Evolutionary conservation across 2,113 vertebrate species (phyloP), one percentile per base, ranked within the genome.

Genomic region (Pycnonotus jocosus): DNA sequence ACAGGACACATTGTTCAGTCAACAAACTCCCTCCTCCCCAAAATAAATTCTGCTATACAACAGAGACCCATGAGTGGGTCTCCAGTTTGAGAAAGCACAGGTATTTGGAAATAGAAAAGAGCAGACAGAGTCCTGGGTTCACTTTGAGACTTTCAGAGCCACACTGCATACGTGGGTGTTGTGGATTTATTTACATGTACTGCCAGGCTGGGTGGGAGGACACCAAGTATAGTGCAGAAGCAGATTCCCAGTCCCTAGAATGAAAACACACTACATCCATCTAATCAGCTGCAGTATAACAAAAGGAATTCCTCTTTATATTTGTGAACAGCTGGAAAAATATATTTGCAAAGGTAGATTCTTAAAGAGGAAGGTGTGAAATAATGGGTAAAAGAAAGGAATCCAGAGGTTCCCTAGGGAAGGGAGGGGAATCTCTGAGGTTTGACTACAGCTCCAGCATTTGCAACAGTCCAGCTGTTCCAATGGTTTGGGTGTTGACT

Each of bases 301-400:
- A 71, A 70, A 58, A 86, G 44, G 60, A 92, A 90, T 77, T 88
- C 15, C 33, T 85, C 82, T 68, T 42, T 15, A 3, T 27, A 22
- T 42, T 61, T 92, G 48, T 91, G 54, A 95, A 77, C 57, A 90
- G 79, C 68, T 90, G 79, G 64, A 92, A 96, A 95, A 81, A 86
- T 30, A 31, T 11, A 61, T 24, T 62, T 88, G 51, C 79, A 88
- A 77, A 95, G 91, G 81, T 58, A 80, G 58, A 65, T 33, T 68
- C 37, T 82, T 64, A 61, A 72, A 91, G 68, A 82, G 42, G 65
- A 95, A 93, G 90, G 87, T 92, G 92, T 96, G 81, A 96, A 93
- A 74, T 73, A 92, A 91, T 10, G 74, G 38, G 38, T 79, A 94
- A 93, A 90, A 92, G 54, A 70, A 89, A 85, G 24, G 68, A 96